phyloP scores from a whole-genome alignment of 1,140 invertebrate species.

The Drosophila leontia region DNA sequence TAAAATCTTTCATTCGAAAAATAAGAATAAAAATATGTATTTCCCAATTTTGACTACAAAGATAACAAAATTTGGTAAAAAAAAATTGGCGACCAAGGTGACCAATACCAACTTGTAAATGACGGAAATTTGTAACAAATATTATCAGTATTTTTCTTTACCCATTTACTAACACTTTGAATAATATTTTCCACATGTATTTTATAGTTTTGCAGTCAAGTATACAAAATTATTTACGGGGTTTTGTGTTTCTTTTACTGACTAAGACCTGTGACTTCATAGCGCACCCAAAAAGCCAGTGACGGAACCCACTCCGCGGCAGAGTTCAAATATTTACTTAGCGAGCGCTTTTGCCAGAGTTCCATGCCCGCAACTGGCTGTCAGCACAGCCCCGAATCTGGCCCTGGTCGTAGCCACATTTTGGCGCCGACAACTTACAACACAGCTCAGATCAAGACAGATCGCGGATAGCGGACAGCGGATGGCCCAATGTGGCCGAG shows the following conservation, averaged over 20 bases:
- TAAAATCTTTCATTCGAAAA: too few relatives aligned
- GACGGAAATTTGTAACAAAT: too few relatives aligned
- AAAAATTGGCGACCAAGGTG: too few relatives aligned
- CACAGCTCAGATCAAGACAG: constrained; percentile 18
- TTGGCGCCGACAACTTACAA: constrained; percentile 42
- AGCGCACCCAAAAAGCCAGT: constrained; percentile 18
- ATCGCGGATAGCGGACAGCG: constrained; percentile 6
- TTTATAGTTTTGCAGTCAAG: not conserved
- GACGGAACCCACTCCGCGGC: constrained; percentile 4
- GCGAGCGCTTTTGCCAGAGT: constrained; percentile 32
- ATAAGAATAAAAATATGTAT: too few relatives aligned
- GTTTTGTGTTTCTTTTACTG: not conserved
- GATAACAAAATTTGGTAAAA: too few relatives aligned
- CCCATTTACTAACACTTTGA: too few relatives aligned
- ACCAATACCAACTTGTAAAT: too few relatives aligned
- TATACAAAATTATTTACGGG: too few relatives aligned
- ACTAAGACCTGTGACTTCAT: not conserved
- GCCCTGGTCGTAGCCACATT: constrained; percentile 43
- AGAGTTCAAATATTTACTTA: constrained; percentile 63
- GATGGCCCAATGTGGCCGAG: constrained; percentile 7
- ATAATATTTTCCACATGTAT: not conserved
- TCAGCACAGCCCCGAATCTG: constrained; percentile 25
- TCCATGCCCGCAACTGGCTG: constrained; percentile 42
- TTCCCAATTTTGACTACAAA: too few relatives aligned
- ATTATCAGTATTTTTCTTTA: too few relatives aligned